Base-by-base conservation (phyloP, 2,113 vertebrate genomes). In the Agapornis roseicollis region DNA sequence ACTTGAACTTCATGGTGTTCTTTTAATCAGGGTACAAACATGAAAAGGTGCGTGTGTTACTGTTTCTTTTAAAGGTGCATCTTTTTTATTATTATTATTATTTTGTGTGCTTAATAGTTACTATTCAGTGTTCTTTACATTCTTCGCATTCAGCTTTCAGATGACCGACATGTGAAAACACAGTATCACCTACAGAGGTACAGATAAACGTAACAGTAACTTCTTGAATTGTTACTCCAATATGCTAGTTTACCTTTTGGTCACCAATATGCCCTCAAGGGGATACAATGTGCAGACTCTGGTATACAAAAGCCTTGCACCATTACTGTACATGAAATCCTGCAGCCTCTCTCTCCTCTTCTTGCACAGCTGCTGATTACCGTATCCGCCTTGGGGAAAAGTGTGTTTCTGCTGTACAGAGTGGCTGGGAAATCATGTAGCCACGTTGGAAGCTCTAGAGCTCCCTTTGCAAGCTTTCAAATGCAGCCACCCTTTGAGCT, bases 21-120 rank as follows among this genome's bases (percentile, higher is more conserved):
- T 96, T 96, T 95, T 96, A 86, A 97, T 98, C 97, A 98, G 97
- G 97, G 96, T 98, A 97, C 96, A 97, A 94, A 97, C 87, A 94
- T 82, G 85, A 95, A 95, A 97, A 96, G 96, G 97, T 98, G 97
- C 97, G 23, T 96, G 90, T 91, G 95, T 90, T 95, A 95, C 94
- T 96, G 95, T 97, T 95, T 97, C 94, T 94, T 95, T 94, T 90
- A 93, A 95, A 97, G 97, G 97, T 98, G 97, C 97, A 88, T 97
- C 73, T 42, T 96, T 94, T 55, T 73, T 46, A 42, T 37, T 9
- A 76, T 96, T 82, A 24, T 58, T 35, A 58, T 93, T 89, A 93
- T 97, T 97, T 94, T 88, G 69, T 97, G 96, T 94, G 96, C 96
- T 95, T 96, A 85, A 50, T 84, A 70, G 80, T 81, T 86, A 91